These are phyloP conservation scores for Sclerurus mexicanus DNA, from an alignment of 2,113 vertebrate species.

Conservation along the genomic window DNA sequence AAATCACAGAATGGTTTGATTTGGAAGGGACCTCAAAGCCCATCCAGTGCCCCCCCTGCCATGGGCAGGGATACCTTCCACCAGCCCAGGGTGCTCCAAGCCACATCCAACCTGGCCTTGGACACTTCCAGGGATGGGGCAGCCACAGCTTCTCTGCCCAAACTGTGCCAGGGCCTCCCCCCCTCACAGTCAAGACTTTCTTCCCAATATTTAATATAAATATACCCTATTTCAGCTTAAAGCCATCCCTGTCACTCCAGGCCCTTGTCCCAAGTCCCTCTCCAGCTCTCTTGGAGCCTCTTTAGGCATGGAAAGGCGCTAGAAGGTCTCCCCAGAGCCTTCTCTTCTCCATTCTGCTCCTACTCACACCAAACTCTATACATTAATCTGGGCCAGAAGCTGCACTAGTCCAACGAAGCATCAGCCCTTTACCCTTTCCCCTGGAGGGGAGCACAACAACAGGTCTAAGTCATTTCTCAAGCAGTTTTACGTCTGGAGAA, in stretches of 20 bases:
- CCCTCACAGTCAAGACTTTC: neutral
- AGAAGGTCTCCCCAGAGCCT: neutral
- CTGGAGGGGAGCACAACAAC: neutral
- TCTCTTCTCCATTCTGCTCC: neutral
- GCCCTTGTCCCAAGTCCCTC: neutral
- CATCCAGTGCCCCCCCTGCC: neutral
- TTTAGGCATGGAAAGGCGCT: neutral
- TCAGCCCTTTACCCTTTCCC: neutral
- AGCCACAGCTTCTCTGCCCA: neutral
- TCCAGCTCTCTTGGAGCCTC: neutral
- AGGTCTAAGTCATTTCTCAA: neutral
- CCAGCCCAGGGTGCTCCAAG: rapidly evolving
- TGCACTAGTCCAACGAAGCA: neutral
- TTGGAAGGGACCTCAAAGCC: neutral
- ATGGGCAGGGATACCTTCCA: neutral
- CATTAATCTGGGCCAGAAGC: neutral
- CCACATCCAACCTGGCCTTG: rapidly evolving
- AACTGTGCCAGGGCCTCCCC: neutral
- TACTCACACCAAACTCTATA: neutral
- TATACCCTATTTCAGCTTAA: neutral
- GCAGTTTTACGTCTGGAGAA: neutral
- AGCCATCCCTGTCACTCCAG: neutral
- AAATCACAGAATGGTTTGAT: neutral
- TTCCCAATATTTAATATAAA: neutral
- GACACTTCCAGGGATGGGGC: neutral